These are phyloP conservation scores for Pantherophis guttatus DNA, from an alignment of 2,113 vertebrate genomes.

Conservation along the genomic window DNA sequence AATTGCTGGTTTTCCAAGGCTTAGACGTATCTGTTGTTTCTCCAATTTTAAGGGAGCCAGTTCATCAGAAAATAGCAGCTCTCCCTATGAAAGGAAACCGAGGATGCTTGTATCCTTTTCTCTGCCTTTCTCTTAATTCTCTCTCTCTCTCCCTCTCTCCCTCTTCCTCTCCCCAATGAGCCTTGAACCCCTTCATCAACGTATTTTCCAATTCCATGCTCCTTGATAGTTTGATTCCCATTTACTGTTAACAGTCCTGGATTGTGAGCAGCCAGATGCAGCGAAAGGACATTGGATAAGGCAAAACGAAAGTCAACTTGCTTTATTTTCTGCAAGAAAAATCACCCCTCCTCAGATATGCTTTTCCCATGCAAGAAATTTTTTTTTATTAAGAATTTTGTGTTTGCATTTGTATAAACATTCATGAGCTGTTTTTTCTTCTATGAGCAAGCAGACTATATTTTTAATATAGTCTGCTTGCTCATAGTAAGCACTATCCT, in stretches of 20 bases:
- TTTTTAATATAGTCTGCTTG: not conserved
- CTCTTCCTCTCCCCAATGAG: not conserved
- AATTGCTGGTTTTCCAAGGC: not conserved
- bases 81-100: not conserved
- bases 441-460: not conserved
- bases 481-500: not conserved
- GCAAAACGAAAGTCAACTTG: not conserved
- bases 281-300: not conserved
- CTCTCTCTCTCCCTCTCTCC: not conserved
- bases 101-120: not conserved
- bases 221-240: not conserved
- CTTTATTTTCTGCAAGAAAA: not conserved
- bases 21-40: not conserved
- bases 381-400: not conserved
- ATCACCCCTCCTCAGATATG: not conserved
- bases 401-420: not conserved
- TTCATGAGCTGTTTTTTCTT: not conserved
- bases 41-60: not conserved
- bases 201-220: not conserved
- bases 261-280: not conserved
- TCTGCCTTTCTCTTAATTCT: not conserved
- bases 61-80: not conserved
- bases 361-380: not conserved
- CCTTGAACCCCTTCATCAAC: not conserved
- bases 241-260: not conserved